Evolutionary conservation across 2,888 invertebrate genomes (phyloP).

Genomic region (Harmothoe impar): DNA sequence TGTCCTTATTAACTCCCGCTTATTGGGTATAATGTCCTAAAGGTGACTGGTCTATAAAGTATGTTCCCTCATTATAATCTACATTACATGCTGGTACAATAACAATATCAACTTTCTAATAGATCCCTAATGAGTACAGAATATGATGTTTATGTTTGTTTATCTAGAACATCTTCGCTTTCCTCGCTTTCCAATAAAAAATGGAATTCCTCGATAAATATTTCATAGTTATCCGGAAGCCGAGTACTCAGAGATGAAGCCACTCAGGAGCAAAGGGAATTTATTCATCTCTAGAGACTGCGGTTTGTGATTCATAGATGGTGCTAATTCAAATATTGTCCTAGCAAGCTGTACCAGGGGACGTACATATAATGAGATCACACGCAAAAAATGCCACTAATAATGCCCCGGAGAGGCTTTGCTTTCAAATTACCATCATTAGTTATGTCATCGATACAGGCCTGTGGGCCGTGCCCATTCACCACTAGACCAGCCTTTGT

Average conservation of each 20-base stretch:
- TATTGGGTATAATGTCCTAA: no score
- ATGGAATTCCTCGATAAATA: background rate
- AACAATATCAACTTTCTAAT: no score
- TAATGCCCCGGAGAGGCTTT: constrained; percentile 7
- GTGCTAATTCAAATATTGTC: constrained; percentile 48
- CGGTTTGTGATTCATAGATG: constrained; percentile 38
- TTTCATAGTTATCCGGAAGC: background rate
- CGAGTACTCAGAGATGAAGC: constrained; percentile 2
- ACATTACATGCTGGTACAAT: no score
- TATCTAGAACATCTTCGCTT: no score
- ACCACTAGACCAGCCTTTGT: background rate
- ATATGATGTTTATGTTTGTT: no score
- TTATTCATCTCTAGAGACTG: background rate
- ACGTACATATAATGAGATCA: constrained; percentile 39
- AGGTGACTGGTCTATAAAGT: no score
- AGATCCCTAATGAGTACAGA: no score
- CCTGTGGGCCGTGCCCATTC: background rate
- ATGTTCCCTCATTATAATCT: no score
- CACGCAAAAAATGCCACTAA: background rate
- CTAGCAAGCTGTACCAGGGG: background rate
- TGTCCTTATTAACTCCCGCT: no score
- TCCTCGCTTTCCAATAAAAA: no score
- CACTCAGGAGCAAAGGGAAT: background rate
- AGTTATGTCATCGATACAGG: constrained; percentile 13
- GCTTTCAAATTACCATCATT: constrained; percentile 50